Base-by-base conservation (phyloP, 92 coral and sea anemone genomes). In the Actinostola sp. region DNA sequence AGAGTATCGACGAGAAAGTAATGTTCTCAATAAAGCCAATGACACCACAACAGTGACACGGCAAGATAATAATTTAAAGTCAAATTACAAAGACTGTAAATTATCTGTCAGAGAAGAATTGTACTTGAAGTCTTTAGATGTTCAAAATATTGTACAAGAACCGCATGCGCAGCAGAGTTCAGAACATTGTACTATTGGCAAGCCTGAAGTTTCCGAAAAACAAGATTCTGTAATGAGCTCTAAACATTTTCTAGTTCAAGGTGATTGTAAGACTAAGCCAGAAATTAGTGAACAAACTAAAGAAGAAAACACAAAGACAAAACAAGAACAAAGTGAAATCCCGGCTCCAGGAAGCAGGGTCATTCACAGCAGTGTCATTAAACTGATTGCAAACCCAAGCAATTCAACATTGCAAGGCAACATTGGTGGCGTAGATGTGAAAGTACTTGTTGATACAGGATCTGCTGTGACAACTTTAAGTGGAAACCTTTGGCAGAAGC, bases 221-320 rank as follows among this genome's bases (percentile, higher is more conserved):
- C 33, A 2, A 25, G 70, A 64, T 0, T 23, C 54, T 64, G 70
- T 42, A 64, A 64, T 64, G 70, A 64, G 30, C 30, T 64, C 70
- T 41, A 64, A 21, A n/a, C n/a, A 42, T 15, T 41, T 14, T 42
- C 70, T 17, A 50, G 27, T 50, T 50, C 27, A 5, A 24, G 27
- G n/a, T 4, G 57, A 50, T 16, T 4, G 7, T 50, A 50, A 11
- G 11, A 11, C 42, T 4, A 36, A 36, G 42, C 42, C 42, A 36
- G 42, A 36, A 36, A 36, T 36, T 4, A 11, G 11, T 4, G 11
- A 36, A 36, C 42, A 36, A 36, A 36, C 4, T 36, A n/a, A n/a
- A n/a, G n/a, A n/a, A n/a, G n/a, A n/a, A n/a, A 4, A 4, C 11
- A 36, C 4, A 4, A 36, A 36, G 11, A 36, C 6, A 36, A 36